Evolutionary conservation across 2,888 invertebrate genomes (phyloP).

Genomic region (Cheilosia pagana): DNA sequence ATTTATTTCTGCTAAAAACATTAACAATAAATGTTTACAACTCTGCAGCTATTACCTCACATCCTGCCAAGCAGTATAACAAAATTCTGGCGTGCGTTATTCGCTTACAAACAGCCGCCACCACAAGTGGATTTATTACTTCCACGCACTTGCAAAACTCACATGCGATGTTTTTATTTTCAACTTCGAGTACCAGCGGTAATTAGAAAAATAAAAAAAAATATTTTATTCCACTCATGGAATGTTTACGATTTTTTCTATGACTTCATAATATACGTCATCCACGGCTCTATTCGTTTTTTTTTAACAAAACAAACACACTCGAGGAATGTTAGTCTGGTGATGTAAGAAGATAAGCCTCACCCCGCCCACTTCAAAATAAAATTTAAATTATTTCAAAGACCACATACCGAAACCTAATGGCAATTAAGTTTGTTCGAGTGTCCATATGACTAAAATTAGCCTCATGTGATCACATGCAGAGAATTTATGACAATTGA

Average conservation of each 20-base stretch:
- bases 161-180: not conserved
- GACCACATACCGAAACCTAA: not conserved
- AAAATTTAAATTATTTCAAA: constrained; percentile 25
- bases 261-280: constrained; percentile 36
- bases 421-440: constrained; percentile 1
- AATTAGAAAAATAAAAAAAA: not conserved
- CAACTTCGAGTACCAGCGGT: too few species aligned
- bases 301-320: constrained; percentile 24
- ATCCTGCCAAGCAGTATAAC: too few species aligned
- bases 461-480: constrained; percentile 46
- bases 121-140: not conserved
- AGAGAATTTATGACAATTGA: constrained; percentile 67
- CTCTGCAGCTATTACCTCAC: too few species aligned
- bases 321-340: not conserved
- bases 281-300: not conserved
- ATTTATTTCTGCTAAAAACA: too few species aligned
- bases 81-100: too few species aligned
- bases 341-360: not conserved
- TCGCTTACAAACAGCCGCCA: too few species aligned
- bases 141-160: not conserved
- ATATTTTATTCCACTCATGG: not conserved
- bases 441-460: constrained; percentile 19
- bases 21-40: too few species aligned
- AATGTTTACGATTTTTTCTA: constrained; percentile 16
- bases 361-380: constrained; percentile 1